Evolutionary conservation across 2,888 invertebrate genomes (phyloP).

Genomic region (Synergus japonicus): DNA sequence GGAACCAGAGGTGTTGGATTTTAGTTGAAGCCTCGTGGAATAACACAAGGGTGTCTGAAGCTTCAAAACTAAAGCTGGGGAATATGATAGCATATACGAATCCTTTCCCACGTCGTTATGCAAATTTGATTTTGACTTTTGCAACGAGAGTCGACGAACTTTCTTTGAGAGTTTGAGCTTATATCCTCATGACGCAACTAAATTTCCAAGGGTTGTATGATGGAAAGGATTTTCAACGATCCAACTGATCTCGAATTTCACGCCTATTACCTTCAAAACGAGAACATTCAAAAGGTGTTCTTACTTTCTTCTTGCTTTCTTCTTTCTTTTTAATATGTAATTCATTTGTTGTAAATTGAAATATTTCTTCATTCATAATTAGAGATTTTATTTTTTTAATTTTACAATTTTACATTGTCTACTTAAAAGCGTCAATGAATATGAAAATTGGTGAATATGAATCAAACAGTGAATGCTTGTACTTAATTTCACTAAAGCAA

Average conservation of each 20-base stretch:
- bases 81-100: neutral
- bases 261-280: neutral
- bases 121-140: conserved; percentile 18
- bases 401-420: no score
- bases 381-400: no score
- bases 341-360: no score
- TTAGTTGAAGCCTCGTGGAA: neutral
- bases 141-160: neutral
- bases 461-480: neutral
- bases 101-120: conserved; percentile 6
- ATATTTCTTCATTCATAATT: no score
- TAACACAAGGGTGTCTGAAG: neutral
- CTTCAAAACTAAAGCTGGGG: conserved; percentile 6
- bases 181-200: neutral
- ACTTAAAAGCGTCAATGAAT: no score
- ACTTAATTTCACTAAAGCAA: neutral
- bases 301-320: neutral
- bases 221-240: neutral
- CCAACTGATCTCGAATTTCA: neutral
- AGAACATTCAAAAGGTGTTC: neutral
- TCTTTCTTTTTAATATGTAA: no score
- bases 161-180: neutral
- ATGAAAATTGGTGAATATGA: neutral
- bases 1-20: neutral
- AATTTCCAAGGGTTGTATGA: neutral